Percentiles rank a stretch among this genome's conserved stretches.
These are phyloP conservation scores for Zaprionus inermis DNA, from an alignment of 1,140 invertebrate genomes.

Conservation along the genomic window DNA sequence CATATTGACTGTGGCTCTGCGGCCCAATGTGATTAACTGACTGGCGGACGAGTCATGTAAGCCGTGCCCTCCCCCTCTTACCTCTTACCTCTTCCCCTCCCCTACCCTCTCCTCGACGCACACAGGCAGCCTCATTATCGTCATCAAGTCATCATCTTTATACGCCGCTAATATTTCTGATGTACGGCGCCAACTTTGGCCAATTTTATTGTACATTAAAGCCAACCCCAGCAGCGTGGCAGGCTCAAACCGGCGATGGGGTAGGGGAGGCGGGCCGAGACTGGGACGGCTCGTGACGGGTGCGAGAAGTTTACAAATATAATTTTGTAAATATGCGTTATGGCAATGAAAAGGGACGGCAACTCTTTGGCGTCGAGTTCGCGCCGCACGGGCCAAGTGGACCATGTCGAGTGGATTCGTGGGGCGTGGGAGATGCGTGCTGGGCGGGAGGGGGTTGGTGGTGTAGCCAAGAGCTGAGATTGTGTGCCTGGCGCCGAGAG, in stretches of 20 bases:
- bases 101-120: neutral
- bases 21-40: conserved; percentile 74
- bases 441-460: neutral
- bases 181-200: conserved; percentile 75
- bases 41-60: conserved; percentile 43
- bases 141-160: conserved; percentile 81
- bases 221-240: conserved; percentile 30
- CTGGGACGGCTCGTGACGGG: conserved; percentile 13
- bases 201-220: conserved; percentile 81
- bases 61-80: conserved; percentile 39
- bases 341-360: conserved; percentile 63
- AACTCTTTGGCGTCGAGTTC: conserved; percentile 47
- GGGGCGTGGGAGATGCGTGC: too few relatives aligned
- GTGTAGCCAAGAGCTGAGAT: conserved; percentile 6
- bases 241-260: too few relatives aligned
- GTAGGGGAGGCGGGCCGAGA: too few relatives aligned
- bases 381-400: conserved; percentile 25
- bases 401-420: neutral
- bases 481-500: conserved; percentile 26
- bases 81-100: conserved; percentile 2
- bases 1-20: conserved; percentile 72
- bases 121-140: conserved; percentile 61
- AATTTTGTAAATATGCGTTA: conserved; percentile 80
- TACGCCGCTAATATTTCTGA: conserved; percentile 79
- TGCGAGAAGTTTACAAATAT: conserved; percentile 77